phyloP scores from a whole-genome alignment of 2,888 invertebrate genomes.

The Drosophila histrio region DNA sequence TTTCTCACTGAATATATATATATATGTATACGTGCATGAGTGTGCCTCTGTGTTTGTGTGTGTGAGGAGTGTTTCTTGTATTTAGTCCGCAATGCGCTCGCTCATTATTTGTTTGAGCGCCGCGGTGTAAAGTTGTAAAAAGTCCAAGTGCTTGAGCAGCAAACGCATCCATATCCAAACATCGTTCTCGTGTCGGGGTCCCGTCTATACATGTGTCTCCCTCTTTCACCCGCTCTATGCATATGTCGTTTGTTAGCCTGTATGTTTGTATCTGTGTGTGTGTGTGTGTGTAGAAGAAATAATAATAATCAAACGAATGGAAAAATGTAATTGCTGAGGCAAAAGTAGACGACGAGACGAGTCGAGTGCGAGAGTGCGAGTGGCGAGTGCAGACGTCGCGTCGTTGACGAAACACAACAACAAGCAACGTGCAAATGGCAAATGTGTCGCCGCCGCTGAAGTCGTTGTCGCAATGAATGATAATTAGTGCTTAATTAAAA shows the following conservation, averaged over 20 bases:
- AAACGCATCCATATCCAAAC: slow-evolving; percentile 66
- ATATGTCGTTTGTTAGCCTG: slow-evolving; percentile 25
- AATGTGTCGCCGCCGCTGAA: slow-evolving; percentile 46
- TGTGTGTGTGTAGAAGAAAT: slow-evolving; percentile 50
- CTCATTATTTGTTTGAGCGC: slow-evolving; percentile 84
- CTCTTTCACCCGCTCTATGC: slow-evolving; percentile 39
- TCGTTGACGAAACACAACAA: slow-evolving; percentile 31
- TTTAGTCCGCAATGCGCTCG: slow-evolving; percentile 79
- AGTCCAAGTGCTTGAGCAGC: slow-evolving; percentile 75
- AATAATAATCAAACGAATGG: slow-evolving; percentile 75
- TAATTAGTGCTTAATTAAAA: slow-evolving; percentile 78
- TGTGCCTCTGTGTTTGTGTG: slow-evolving; percentile 46
- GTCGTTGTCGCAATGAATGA: slow-evolving; percentile 62
- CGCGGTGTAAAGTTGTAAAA: slow-evolving; percentile 84
- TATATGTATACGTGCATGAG: slow-evolving; percentile 29
- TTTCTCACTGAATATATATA: slow-evolving; percentile 31
- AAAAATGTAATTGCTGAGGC: slow-evolving; percentile 73
- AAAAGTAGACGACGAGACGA: slow-evolving; percentile 56
- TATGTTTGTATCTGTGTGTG: slow-evolving; percentile 18
- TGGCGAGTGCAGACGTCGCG: slow-evolving; percentile 45
- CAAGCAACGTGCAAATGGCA: slow-evolving; percentile 67
- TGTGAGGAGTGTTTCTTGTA: slow-evolving; percentile 78
- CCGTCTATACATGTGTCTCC: slow-evolving; percentile 37
- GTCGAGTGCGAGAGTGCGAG: slow-evolving; percentile 37
- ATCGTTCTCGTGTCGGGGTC: slow-evolving; percentile 47